Conservation (phyloP, 30 jellyfish, hydroid and myxozoan species). For the Clytia hemisphaerica region DNA sequence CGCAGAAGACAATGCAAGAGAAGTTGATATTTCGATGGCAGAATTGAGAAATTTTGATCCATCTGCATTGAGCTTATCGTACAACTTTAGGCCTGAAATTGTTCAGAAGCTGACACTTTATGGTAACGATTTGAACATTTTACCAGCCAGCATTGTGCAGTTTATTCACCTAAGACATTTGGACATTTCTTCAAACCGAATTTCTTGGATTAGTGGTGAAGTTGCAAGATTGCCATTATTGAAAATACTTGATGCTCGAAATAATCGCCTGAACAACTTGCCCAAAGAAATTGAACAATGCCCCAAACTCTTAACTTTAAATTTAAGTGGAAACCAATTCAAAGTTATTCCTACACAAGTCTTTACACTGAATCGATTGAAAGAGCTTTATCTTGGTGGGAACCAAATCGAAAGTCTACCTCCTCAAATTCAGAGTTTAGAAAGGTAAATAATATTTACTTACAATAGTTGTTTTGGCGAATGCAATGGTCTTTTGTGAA, state of each 20-base stretch:
- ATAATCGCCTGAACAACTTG: slow-evolving; percentile 52
- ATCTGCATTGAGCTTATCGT: slow-evolving; percentile 12
- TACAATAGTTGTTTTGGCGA: too few relatives aligned
- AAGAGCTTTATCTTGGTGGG: slow-evolving; percentile 93
- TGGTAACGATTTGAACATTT: slow-evolving; percentile 62
- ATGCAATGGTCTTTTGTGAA: too few relatives aligned
- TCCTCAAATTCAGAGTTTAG: slow-evolving; percentile 46
- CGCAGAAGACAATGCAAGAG: too few relatives aligned
- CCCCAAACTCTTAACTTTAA: slow-evolving; percentile 43
- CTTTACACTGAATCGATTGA: slow-evolving; percentile 37
- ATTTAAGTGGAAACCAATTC: slow-evolving; percentile 79
- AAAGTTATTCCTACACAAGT: slow-evolving; percentile 62
- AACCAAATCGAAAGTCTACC: slow-evolving; percentile 46
- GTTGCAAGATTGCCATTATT: slow-evolving; percentile 43
- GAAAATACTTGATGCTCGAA: slow-evolving; percentile 58
- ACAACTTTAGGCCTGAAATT: slow-evolving; percentile 34
- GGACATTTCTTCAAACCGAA: slow-evolving; percentile 77
- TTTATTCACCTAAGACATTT: slow-evolving; percentile 64
- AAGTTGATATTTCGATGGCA: too few relatives aligned
- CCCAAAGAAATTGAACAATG: slow-evolving; percentile 77
- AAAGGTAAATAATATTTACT: slow-evolving; percentile 44
- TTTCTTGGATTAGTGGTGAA: slow-evolving; percentile 95
- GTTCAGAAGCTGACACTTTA: slow-evolving; percentile 48
- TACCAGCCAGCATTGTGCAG: slow-evolving; percentile 60
- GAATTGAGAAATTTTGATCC: slow-evolving; percentile 58